A percentile compares a stretch with the other conserved stretches of the same genome.
Evolutionary conservation across 2,888 invertebrate species (phyloP).

Genomic region (Tenthredo distinguenda): DNA sequence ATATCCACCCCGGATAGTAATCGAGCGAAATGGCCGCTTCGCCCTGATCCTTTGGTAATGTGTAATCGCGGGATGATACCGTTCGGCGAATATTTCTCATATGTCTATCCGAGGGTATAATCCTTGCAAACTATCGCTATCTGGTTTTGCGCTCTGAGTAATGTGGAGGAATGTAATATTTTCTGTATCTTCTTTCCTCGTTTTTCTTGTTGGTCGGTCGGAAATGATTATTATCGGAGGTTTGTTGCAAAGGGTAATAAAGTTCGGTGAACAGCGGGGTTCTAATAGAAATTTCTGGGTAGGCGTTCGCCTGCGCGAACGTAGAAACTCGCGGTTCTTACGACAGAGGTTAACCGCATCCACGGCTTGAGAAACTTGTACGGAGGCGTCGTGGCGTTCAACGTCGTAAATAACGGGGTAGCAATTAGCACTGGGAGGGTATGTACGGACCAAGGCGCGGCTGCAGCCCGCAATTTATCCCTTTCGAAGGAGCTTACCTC

Average conservation of each 20-base stretch:
- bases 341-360: constrained; percentile 48
- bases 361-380: not conserved
- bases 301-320: constrained; percentile 9
- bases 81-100: not conserved
- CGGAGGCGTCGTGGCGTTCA: constrained; percentile 57
- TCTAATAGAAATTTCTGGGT: constrained; percentile 32
- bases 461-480: constrained; percentile 55
- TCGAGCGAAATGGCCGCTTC: not conserved
- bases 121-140: not conserved
- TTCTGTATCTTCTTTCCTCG: not conserved
- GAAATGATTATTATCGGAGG: not conserved
- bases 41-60: constrained; percentile 13
- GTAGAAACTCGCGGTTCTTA: constrained; percentile 12
- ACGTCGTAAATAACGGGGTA: constrained; percentile 65
- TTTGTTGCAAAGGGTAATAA: not conserved
- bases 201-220: not conserved
- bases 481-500: constrained; percentile 34
- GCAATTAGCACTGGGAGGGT: constrained; percentile 65
- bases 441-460: constrained; percentile 60
- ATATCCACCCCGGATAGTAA: not conserved
- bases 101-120: not conserved
- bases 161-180: not conserved
- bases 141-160: constrained; percentile 2
- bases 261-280: not conserved
- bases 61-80: not conserved